Percentiles rank a stretch among this genome's conserved stretches.
These are phyloP conservation scores for Passer domesticus DNA, from an alignment of 2,113 vertebrate genomes.

Conservation along the genomic window DNA sequence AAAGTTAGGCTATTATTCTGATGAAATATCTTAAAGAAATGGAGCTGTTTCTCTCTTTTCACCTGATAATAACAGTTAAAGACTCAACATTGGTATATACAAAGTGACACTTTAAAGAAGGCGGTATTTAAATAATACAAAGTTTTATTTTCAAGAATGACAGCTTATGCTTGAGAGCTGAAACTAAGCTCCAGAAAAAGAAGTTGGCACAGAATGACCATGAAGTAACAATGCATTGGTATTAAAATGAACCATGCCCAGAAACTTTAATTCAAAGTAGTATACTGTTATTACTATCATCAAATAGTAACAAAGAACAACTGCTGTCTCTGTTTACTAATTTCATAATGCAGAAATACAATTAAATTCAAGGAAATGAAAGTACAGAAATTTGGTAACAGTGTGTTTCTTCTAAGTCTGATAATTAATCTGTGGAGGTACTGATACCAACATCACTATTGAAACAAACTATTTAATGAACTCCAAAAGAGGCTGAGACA, in stretches of 20 bases:
- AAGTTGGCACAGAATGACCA: neutral
- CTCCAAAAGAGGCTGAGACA: neutral
- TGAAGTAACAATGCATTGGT: neutral
- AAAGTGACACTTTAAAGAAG: neutral
- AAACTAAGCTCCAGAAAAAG: neutral
- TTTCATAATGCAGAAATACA: neutral
- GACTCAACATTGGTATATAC: neutral
- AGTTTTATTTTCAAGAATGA: neutral
- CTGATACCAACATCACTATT: neutral
- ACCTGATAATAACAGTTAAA: neutral
- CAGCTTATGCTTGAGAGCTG: neutral
- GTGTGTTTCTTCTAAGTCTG: neutral
- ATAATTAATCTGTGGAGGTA: neutral
- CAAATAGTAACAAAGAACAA: neutral
- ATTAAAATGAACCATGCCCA: neutral
- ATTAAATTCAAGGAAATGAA: neutral
- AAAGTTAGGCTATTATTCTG: neutral
- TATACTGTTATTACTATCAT: neutral
- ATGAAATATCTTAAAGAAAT: neutral
- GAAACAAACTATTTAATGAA: neutral
- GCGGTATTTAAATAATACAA: neutral
- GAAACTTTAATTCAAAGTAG: neutral
- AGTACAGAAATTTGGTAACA: neutral
- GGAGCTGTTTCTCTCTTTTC: neutral
- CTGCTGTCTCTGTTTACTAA: neutral